Evolutionary conservation across 2,888 invertebrate species (phyloP).

Genomic region (Proisotoma minuta): DNA sequence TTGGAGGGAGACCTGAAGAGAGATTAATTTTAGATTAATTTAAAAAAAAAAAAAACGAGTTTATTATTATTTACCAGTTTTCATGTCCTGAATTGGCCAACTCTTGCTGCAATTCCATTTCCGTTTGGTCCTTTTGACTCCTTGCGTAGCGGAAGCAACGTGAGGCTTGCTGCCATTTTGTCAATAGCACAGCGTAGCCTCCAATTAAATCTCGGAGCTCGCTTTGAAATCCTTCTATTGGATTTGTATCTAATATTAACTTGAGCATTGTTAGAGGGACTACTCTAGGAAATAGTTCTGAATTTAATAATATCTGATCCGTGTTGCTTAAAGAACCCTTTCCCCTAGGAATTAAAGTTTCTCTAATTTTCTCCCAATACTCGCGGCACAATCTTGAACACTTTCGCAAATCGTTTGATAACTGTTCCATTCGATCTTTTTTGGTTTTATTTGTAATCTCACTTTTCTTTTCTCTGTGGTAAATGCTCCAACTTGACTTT

Average conservation of each 20-base stretch:
- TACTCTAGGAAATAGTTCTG: constrained; percentile 20
- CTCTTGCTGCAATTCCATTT: constrained; percentile 18
- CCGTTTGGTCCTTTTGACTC: constrained; percentile 2
- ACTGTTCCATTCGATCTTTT: background rate
- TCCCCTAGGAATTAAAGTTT: background rate
- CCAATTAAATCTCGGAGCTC: constrained; percentile 17
- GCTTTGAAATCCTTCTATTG: background rate
- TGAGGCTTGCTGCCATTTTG: constrained; percentile 18
- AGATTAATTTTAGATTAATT: background rate
- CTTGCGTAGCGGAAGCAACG: constrained; percentile 11
- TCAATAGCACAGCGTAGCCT: constrained; percentile 20
- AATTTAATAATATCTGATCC: background rate
- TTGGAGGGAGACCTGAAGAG: constrained; percentile 9
- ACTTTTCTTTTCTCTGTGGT: background rate
- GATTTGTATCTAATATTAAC: background rate
- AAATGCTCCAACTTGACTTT: constrained; percentile 19
- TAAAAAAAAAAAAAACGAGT: background rate
- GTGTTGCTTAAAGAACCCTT: background rate
- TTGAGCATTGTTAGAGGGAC: constrained; percentile 17
- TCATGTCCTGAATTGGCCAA: constrained; percentile 14
- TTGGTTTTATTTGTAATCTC: background rate
- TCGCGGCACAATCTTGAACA: background rate
- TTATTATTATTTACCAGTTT: constrained; percentile 12
- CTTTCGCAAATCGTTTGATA: background rate
- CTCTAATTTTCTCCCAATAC: constrained; percentile 2